Evolutionary conservation across 1,140 invertebrate species (phyloP).

Genomic region (Orchestia grillus): DNA sequence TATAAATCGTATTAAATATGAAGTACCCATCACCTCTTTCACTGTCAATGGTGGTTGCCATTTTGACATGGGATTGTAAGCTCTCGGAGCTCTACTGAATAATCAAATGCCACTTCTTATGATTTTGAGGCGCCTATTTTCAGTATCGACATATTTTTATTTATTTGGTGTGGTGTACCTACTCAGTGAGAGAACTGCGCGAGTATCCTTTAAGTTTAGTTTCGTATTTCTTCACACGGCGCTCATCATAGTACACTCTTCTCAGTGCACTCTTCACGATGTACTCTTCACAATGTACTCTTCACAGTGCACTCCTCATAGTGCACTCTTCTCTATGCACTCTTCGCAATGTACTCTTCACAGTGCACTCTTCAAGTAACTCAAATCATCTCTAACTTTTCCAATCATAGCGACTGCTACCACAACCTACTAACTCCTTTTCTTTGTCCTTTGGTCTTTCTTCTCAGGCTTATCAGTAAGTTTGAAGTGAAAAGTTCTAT

Average conservation of each 20-base stretch:
- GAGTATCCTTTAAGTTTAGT: neutral
- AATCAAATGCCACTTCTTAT: neutral
- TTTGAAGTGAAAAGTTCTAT: neutral
- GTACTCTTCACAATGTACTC: too few species aligned
- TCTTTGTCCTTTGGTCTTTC: neutral
- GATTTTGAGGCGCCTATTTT: neutral
- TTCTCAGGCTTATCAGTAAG: neutral
- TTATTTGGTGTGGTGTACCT: neutral
- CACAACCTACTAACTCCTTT: neutral
- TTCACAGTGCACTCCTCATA: too few species aligned
- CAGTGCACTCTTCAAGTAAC: neutral
- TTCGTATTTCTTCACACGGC: neutral
- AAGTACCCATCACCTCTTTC: too few species aligned
- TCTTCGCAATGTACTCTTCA: too few species aligned
- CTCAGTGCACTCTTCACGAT: too few species aligned
- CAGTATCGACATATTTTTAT: neutral
- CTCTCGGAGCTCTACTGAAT: neutral
- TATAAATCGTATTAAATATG: too few species aligned
- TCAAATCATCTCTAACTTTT: neutral
- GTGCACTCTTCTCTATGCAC: too few species aligned
- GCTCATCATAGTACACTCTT: too few species aligned
- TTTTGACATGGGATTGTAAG: neutral
- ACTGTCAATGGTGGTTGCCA: too few species aligned
- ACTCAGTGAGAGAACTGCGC: neutral
- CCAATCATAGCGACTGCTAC: neutral